Evolutionary conservation across 2,888 invertebrate genomes (phyloP).

Genomic region (Cosmia trapezina): DNA sequence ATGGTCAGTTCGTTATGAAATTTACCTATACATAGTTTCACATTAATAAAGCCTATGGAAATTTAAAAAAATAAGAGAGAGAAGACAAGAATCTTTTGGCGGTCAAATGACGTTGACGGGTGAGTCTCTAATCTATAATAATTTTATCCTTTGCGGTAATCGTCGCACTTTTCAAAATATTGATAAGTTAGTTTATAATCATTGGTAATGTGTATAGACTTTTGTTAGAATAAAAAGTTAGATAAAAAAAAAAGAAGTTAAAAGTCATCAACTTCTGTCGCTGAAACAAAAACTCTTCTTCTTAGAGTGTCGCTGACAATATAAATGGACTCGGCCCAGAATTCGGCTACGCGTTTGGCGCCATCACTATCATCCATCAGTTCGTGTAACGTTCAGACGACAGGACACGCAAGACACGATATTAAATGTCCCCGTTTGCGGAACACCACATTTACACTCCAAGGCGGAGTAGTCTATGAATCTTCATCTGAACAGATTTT

Average conservation of each 20-base stretch:
- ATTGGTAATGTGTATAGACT: background rate
- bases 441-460: background rate
- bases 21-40: background rate
- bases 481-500: background rate
- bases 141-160: background rate
- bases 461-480: background rate
- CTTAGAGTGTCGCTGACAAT: background rate
- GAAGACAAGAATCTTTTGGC: background rate
- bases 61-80: background rate
- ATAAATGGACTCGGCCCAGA: background rate
- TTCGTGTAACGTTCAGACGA: background rate
- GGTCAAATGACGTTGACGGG: background rate
- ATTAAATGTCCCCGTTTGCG: background rate
- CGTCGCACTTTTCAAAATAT: background rate
- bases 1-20: background rate
- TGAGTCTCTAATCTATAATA: background rate
- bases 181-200: background rate
- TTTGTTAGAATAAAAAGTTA: background rate
- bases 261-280: background rate
- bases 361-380: background rate
- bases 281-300: background rate
- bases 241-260: background rate
- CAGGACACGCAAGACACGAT: background rate
- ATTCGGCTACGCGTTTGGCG: background rate
- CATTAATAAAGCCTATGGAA: background rate